Percentiles rank a stretch among this genome's conserved stretches.
These are phyloP conservation scores for Monarcha castaneiventris DNA, from an alignment of 2,113 vertebrate genomes.

Conservation along the genomic window DNA sequence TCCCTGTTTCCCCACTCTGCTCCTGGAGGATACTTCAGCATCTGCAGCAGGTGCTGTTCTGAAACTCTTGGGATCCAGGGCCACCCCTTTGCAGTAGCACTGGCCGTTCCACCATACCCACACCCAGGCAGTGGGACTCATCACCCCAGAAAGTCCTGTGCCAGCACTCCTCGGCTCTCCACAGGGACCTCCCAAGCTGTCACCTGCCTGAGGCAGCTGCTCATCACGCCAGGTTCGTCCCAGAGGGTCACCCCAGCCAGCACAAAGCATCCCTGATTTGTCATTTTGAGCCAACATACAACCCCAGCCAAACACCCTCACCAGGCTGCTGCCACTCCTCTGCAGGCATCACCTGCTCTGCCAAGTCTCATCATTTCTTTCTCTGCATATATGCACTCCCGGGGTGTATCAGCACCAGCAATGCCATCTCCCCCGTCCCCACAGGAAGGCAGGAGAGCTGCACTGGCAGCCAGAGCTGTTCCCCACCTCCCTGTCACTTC, in stretches of 20 bases:
- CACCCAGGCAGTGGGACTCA: fast-evolving
- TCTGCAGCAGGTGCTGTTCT: neutral
- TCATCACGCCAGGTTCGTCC: too few species aligned
- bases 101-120: fast-evolving
- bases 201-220: neutral
- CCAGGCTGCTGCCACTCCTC: neutral
- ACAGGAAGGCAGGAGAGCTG: conserved; percentile 17
- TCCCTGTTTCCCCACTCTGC: fast-evolving
- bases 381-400: neutral
- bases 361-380: neutral
- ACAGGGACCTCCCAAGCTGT: fast-evolving
- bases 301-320: neutral
- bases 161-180: fast-evolving
- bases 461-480: neutral
- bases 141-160: neutral
- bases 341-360: neutral
- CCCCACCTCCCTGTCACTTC: neutral
- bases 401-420: neutral
- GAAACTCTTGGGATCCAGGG: neutral
- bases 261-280: fast-evolving
- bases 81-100: neutral
- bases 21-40: neutral
- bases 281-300: too few species aligned
- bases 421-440: fast-evolving
- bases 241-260: neutral